Evolutionary conservation across 2,113 vertebrate species (phyloP).

Genomic region (Lipotes vexillifer): DNA sequence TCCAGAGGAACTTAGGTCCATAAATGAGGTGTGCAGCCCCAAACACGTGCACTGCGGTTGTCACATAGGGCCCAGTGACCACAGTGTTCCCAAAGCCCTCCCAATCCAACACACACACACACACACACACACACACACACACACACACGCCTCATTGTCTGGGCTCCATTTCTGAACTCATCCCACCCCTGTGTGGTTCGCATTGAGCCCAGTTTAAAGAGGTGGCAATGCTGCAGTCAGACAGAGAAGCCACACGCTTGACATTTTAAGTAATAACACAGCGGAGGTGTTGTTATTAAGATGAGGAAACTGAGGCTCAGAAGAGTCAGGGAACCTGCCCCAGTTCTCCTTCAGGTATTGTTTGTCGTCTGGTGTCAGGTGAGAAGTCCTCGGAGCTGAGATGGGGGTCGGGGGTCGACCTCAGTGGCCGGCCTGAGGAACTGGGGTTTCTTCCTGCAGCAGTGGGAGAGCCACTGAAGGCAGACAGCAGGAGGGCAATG

Average conservation of each 20-base stretch:
- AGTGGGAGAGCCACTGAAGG: background rate
- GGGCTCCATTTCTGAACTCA: background rate
- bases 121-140: rapidly evolving
- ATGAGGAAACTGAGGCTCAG: background rate
- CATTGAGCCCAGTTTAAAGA: background rate
- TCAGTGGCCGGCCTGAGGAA: background rate
- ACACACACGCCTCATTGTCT: rapidly evolving
- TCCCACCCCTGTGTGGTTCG: rapidly evolving
- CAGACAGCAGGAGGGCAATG: rapidly evolving
- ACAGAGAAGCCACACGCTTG: background rate
- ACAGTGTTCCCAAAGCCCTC: too few relatives aligned
- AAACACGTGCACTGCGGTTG: background rate
- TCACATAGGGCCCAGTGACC: background rate
- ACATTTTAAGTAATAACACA: rapidly evolving
- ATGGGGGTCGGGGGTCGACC: too few relatives aligned
- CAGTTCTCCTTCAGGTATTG: rapidly evolving
- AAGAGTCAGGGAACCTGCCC: too few relatives aligned
- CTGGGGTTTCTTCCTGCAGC: background rate
- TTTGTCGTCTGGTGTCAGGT: background rate
- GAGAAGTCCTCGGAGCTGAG: background rate
- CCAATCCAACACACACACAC: rapidly evolving
- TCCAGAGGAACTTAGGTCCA: background rate
- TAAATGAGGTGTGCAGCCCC: background rate
- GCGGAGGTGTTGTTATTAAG: rapidly evolving
- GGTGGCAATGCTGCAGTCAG: background rate